Evolutionary conservation across 1,140 invertebrate species (phyloP).

Genomic region (Bombus soroeensis): DNA sequence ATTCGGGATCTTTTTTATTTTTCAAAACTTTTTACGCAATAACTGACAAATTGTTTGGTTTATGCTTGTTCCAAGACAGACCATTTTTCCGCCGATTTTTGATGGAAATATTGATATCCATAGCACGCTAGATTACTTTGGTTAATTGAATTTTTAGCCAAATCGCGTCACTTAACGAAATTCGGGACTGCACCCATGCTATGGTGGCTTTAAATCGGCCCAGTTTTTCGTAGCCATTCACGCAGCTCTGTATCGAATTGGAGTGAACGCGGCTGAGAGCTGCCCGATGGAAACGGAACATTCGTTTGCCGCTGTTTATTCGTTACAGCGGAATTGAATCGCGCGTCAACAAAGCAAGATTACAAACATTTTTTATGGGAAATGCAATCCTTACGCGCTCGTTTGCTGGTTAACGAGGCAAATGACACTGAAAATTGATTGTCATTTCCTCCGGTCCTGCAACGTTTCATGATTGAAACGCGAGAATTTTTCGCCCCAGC

Average conservation of each 20-base stretch:
- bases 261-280: neutral
- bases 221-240: slow-evolving; percentile 62
- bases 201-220: slow-evolving; percentile 48
- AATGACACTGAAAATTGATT: slow-evolving; percentile 56
- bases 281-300: slow-evolving; percentile 5
- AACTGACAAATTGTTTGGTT: neutral
- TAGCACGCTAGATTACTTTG: slow-evolving; percentile 22
- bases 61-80: neutral
- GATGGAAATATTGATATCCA: neutral
- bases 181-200: neutral
- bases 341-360: slow-evolving; percentile 72
- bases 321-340: slow-evolving; percentile 76
- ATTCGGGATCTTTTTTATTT: neutral
- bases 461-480: neutral
- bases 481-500: neutral
- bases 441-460: slow-evolving; percentile 19
- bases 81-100: slow-evolving; percentile 8
- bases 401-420: slow-evolving; percentile 45
- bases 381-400: slow-evolving; percentile 32
- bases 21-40: neutral
- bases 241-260: slow-evolving; percentile 48
- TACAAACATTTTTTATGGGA: slow-evolving; percentile 68
- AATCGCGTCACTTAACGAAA: slow-evolving; percentile 43
- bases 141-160: slow-evolving; percentile 40
- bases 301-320: slow-evolving; percentile 66